Evolutionary conservation across 2,888 invertebrate species (phyloP), one percentile per base, ranked within the genome.

Genomic region (Ennomos fuscantarius): DNA sequence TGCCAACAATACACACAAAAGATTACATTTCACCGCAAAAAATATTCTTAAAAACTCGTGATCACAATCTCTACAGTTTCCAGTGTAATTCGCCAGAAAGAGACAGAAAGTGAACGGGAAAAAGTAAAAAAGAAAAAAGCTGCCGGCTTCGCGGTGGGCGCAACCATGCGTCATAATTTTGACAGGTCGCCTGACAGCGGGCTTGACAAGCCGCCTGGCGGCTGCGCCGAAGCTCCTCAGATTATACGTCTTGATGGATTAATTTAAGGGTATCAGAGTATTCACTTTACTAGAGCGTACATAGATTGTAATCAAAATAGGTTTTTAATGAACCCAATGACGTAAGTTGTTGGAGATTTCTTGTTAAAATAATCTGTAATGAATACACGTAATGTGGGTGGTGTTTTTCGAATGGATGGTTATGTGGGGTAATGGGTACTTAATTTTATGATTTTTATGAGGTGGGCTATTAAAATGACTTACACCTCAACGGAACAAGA

Each of bases 241-340:
- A 88, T 89, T 87, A 89, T 82, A 80, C 75, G 82, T 76, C 79
- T 72, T 89, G 89, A 90, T 88, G 87, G 87, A 89, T 90, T 89
- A 86, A 90, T 90, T 89, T 87, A 78, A 76, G 79, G 69, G 74
- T 78, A 79, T 80, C 77, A 72, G 71, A 72, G 72, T 72, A 76
- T 73, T 73, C 68, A 68, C 69, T 65, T 73, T 74, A 75, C 64
- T 74, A 70, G 76, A 74, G 72, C 74, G 68, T 68, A 68, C 63
- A 60, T 48, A 69, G 75, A 79, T 82, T 73, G 64, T 68, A 69
- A 81, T 82, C 80, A 70, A 75, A 76, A 78, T 78, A 76, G 66
- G 65, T 69, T 68, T 68, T 62, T 78, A 78, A 79, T 76, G 72
- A 77, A 73, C 63, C 37, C 48, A 50, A 41, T 63, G 59, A 60